Conservation (phyloP, 2,888 invertebrate genomes). For the Hermodice carunculata region DNA sequence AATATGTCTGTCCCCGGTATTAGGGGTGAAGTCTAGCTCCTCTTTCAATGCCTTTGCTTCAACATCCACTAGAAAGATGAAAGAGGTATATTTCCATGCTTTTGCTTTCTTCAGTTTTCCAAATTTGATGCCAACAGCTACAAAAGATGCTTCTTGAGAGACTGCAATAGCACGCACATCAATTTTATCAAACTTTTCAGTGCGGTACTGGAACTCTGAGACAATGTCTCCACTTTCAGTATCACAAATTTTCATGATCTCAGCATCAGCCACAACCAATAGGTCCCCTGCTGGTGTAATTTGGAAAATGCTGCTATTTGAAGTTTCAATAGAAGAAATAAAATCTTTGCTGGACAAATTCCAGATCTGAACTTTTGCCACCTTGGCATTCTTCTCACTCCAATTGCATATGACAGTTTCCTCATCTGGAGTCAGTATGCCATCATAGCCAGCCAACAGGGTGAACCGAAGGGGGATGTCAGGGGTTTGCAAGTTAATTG, state of each 20-base stretch:
- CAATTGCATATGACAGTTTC: slow-evolving; percentile 17
- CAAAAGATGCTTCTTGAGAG: slow-evolving; percentile 4
- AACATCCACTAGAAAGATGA: too few species aligned
- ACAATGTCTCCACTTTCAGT: slow-evolving; percentile 25
- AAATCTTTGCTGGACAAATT: slow-evolving; percentile 23
- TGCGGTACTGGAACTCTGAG: background rate
- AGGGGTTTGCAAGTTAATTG: slow-evolving; percentile 8
- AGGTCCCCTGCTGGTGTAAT: slow-evolving; percentile 12
- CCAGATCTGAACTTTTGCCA: slow-evolving; percentile 16
- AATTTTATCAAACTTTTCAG: slow-evolving; percentile 15
- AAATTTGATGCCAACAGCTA: slow-evolving; percentile 11
- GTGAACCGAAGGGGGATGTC: slow-evolving; percentile 29
- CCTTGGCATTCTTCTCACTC: background rate
- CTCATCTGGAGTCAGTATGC: slow-evolving; percentile 24
- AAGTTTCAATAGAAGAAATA: slow-evolving; percentile 8
- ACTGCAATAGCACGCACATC: slow-evolving; percentile 17
- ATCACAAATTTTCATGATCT: slow-evolving; percentile 18
- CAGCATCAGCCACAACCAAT: slow-evolving; percentile 15
- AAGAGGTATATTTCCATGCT: too few species aligned
- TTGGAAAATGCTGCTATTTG: slow-evolving; percentile 14
- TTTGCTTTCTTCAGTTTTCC: too few species aligned
- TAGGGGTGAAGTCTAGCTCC: too few species aligned
- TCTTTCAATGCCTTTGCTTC: too few species aligned
- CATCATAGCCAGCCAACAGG: slow-evolving; percentile 24
- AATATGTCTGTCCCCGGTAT: too few species aligned